phyloP scores from a whole-genome alignment of 2,797 vertebrate genomes.

The Phalloptychus januarius region DNA sequence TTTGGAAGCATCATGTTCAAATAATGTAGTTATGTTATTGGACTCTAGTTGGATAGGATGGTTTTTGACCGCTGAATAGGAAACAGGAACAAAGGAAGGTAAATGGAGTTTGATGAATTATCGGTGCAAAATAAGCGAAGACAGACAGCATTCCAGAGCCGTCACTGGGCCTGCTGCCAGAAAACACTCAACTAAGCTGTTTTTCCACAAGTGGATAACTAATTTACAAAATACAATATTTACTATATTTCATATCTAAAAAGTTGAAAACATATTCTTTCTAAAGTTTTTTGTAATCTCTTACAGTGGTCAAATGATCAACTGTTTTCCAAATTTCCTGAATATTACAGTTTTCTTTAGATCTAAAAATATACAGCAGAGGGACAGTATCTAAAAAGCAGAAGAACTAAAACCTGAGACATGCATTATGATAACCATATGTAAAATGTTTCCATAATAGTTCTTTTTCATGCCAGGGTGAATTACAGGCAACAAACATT shows the following conservation, averaged over 20 bases:
- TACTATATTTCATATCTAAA: not conserved
- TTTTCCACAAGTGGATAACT: not conserved
- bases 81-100: not conserved
- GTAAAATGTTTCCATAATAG: not conserved
- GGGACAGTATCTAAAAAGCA: not conserved
- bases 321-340: not conserved
- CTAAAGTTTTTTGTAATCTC: not conserved
- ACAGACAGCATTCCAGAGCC: not conserved
- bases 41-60: not conserved
- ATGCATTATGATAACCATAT: not conserved
- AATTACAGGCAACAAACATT: not conserved
- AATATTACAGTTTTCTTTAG: not conserved
- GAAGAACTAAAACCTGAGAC: not conserved
- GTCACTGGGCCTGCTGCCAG: not conserved
- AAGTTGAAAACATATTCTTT: not conserved
- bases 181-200: not conserved
- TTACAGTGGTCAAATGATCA: not conserved
- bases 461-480: not conserved
- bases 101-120: not conserved
- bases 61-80: not conserved
- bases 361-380: not conserved
- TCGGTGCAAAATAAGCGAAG: not conserved
- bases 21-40: not conserved
- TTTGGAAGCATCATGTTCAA: not conserved
- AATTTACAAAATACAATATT: not conserved